Conservation (phyloP, 2,113 vertebrate species). For the Casuarius casuarius region DNA sequence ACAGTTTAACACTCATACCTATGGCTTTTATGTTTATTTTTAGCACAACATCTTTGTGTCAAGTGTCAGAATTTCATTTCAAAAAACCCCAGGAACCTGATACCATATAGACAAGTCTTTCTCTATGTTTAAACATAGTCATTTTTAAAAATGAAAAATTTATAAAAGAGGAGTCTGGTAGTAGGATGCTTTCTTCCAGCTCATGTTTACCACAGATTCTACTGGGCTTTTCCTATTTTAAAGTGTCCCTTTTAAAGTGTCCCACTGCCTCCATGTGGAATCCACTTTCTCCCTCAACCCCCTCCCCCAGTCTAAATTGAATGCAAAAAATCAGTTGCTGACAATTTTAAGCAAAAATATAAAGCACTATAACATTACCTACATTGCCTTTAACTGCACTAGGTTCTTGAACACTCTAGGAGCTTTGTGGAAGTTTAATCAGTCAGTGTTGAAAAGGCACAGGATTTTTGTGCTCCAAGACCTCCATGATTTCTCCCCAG, state of each 20-base stretch:
- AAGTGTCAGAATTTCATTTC: constrained; percentile 61
- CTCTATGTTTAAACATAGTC: constrained; percentile 67
- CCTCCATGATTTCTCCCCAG: constrained; percentile 10
- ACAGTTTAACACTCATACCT: constrained; percentile 79
- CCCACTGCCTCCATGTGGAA: constrained; percentile 33
- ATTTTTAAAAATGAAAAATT: constrained; percentile 66
- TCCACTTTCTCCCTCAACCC: neutral
- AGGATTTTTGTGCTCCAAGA: constrained; percentile 67
- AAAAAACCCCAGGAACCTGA: constrained; percentile 71
- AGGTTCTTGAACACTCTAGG: constrained; percentile 61
- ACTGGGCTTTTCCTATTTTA: constrained; percentile 35
- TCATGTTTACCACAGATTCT: constrained; percentile 68
- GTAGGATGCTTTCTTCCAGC: constrained; percentile 68
- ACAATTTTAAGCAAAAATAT: constrained; percentile 72
- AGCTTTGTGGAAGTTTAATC: constrained; percentile 60
- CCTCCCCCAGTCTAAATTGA: neutral
- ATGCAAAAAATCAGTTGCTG: constrained; percentile 54
- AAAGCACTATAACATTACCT: constrained; percentile 70
- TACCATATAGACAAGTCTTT: constrained; percentile 70
- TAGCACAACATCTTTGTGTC: constrained; percentile 75
- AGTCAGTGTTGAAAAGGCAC: constrained; percentile 77
- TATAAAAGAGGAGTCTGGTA: constrained; percentile 58
- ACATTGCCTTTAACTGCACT: constrained; percentile 54
- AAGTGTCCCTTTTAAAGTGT: constrained; percentile 50
- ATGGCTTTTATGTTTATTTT: constrained; percentile 80